Evolutionary conservation across 1,140 invertebrate genomes (phyloP).

Genomic region (Lethocerus indicus): DNA sequence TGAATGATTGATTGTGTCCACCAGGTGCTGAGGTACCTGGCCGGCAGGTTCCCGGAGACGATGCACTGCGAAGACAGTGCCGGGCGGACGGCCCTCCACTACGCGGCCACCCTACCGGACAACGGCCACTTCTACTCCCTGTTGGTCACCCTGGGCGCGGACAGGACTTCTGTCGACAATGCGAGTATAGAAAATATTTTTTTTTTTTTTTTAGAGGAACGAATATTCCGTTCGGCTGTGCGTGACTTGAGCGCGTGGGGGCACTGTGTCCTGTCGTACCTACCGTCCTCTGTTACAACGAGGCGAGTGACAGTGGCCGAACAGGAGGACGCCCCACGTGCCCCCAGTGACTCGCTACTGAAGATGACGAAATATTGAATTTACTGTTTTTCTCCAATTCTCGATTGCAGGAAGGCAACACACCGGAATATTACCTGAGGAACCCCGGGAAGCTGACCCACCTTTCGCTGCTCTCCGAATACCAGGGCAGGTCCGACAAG

Average conservation of each 20-base stretch:
- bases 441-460: conserved; percentile 46
- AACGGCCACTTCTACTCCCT: conserved; percentile 79
- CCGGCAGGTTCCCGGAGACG: conserved; percentile 63
- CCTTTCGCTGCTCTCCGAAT: conserved; percentile 43
- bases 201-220: no score
- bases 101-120: conserved; percentile 68
- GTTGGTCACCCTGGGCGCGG: conserved; percentile 65
- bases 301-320: no score
- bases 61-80: conserved; percentile 53
- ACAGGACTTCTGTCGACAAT: conserved; percentile 63
- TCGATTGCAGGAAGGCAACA: conserved; percentile 43
- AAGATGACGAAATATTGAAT: no score
- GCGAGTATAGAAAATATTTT: conserved; percentile 44
- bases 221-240: no score
- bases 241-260: no score
- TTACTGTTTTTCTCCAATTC: no score
- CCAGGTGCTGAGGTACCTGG: conserved; percentile 21
- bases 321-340: no score
- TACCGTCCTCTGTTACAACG: no score
- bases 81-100: conserved; percentile 79
- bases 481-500: conserved; percentile 8
- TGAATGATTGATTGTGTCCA: not conserved
- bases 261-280: no score
- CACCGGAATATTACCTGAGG: conserved; percentile 55
- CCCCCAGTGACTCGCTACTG: no score